These are phyloP conservation scores for Sphecodes monilicornis DNA, from an alignment of 2,888 invertebrate genomes.

Conservation along the genomic window DNA sequence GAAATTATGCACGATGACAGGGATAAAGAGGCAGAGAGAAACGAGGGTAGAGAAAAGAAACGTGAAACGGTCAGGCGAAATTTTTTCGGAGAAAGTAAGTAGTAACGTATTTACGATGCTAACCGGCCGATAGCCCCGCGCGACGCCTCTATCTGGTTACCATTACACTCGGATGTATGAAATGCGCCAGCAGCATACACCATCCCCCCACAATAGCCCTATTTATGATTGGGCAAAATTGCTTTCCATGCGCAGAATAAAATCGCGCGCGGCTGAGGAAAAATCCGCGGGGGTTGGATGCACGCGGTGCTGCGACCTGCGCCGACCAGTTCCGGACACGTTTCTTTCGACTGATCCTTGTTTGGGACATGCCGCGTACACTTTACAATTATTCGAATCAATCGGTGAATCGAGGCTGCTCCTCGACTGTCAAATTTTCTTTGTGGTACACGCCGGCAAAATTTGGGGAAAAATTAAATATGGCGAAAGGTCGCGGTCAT, in stretches of 20 bases:
- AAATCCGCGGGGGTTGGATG: slow-evolving; percentile 79
- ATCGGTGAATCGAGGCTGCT: not conserved
- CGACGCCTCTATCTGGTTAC: slow-evolving; percentile 84
- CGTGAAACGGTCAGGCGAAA: slow-evolving; percentile 43
- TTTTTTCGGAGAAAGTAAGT: slow-evolving; percentile 66
- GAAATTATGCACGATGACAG: not conserved
- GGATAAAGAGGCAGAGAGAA: slow-evolving; percentile 8
- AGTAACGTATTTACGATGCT: slow-evolving; percentile 81
- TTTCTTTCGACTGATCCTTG: not conserved
- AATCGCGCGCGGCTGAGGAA: slow-evolving; percentile 82
- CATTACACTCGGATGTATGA: slow-evolving; percentile 84
- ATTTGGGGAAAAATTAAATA: slow-evolving; percentile 82
- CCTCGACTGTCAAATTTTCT: slow-evolving; percentile 58
- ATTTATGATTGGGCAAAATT: slow-evolving; percentile 85
- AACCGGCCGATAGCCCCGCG: slow-evolving; percentile 83
- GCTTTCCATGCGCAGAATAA: slow-evolving; percentile 85
- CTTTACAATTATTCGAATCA: not conserved
- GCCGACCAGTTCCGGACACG: slow-evolving; percentile 19
- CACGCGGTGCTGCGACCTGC: slow-evolving; percentile 45
- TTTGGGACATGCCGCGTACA: not conserved
- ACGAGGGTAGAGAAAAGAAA: slow-evolving; percentile 13
- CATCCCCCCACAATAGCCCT: slow-evolving; percentile 85
- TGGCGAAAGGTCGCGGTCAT: slow-evolving; percentile 78
- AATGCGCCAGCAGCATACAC: slow-evolving; percentile 83
- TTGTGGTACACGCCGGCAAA: slow-evolving; percentile 64